phyloP scores from a whole-genome alignment of 2,888 invertebrate genomes.

The Heliconius cydno region DNA sequence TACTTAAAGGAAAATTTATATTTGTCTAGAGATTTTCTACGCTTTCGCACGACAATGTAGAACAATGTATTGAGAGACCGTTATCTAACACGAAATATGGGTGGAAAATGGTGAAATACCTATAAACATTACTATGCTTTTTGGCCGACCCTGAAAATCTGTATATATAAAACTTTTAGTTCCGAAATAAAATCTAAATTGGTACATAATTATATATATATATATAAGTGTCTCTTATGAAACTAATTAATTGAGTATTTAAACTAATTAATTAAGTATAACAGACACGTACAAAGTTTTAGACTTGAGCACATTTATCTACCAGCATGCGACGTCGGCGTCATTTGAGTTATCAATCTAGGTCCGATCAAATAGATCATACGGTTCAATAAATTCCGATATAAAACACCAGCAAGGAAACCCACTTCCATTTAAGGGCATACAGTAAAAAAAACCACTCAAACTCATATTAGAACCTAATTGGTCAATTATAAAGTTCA shows the following conservation, averaged over 20 bases:
- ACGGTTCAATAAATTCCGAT: conserved; percentile 39
- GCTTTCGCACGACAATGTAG: too few relatives aligned
- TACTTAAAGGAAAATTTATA: not conserved
- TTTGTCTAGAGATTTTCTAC: not conserved
- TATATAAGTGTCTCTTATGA: not conserved
- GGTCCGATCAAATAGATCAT: conserved; percentile 35
- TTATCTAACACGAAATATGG: not conserved
- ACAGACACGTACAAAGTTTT: not conserved
- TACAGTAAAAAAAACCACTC: conserved; percentile 33
- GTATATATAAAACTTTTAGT: too few relatives aligned
- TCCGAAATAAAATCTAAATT: too few relatives aligned
- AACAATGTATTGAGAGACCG: too few relatives aligned
- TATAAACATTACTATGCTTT: not conserved
- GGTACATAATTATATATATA: too few relatives aligned
- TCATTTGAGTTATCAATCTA: conserved; percentile 23
- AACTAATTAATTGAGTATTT: too few relatives aligned
- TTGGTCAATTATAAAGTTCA: conserved; percentile 1
- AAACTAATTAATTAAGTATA: not conserved
- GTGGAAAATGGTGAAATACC: not conserved
- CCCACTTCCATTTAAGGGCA: conserved; percentile 47
- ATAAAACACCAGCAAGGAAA: conserved; percentile 50
- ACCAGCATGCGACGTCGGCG: conserved; percentile 8
- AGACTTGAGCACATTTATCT: not conserved
- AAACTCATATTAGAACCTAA: conserved; percentile 30
- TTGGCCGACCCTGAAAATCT: too few relatives aligned